phyloP scores from a whole-genome alignment of 1,140 invertebrate species.

The Cotesia glomerata region DNA sequence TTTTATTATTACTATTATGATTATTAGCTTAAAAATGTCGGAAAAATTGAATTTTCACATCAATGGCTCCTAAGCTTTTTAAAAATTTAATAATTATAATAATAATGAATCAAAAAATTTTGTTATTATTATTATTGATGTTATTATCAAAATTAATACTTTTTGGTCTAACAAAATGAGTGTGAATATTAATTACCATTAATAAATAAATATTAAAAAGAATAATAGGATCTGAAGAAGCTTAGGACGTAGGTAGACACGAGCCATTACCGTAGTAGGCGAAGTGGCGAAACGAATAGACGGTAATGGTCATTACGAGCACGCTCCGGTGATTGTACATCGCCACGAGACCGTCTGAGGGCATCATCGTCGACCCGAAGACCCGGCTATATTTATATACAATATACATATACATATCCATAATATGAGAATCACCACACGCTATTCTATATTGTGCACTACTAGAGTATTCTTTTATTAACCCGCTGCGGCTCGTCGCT shows the following conservation, averaged over 20 bases:
- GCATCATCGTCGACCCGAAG: conserved; percentile 61
- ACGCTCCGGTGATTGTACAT: conserved; percentile 61
- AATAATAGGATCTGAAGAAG: background rate
- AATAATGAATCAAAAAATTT: too few relatives aligned
- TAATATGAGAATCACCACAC: background rate
- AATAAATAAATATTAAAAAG: too few relatives aligned
- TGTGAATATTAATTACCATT: too few relatives aligned
- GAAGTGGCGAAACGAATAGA: conserved; percentile 54
- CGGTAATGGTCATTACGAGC: conserved; percentile 63
- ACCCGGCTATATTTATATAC: conserved; percentile 42
- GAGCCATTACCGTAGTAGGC: conserved; percentile 58
- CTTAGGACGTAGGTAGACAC: conserved; percentile 44
- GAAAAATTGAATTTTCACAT: too few relatives aligned
- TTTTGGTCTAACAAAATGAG: too few relatives aligned
- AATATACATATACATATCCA: too few relatives aligned
- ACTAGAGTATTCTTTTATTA: conserved; percentile 53
- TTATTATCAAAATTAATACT: too few relatives aligned
- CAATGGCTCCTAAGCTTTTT: too few relatives aligned
- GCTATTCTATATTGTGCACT: background rate
- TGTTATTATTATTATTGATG: too few relatives aligned
- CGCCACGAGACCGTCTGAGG: conserved; percentile 53
- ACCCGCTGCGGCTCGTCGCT: conserved; percentile 47
- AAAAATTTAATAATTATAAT: too few relatives aligned
- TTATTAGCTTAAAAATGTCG: too few relatives aligned
- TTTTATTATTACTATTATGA: too few relatives aligned